These are phyloP conservation scores for Cyrtonyx montezumae DNA, from an alignment of 2,113 vertebrate genomes.

Conservation along the genomic window DNA sequence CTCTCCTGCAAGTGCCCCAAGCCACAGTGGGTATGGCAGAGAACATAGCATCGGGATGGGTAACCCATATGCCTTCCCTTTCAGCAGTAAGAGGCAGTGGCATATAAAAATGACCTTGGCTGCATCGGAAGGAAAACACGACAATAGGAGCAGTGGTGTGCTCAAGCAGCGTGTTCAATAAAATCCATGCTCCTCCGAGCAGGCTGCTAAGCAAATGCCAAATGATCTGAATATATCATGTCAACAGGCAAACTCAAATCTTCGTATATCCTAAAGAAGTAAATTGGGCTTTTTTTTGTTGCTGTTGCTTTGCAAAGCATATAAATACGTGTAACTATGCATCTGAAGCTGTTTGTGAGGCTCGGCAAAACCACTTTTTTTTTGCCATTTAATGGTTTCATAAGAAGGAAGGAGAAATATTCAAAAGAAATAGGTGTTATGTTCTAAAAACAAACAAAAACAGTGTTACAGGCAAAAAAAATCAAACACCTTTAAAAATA, in stretches of 20 bases:
- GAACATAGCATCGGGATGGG: not conserved
- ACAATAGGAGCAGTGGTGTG: not conserved
- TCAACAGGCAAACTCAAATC: not conserved
- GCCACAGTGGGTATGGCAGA: rapidly evolving
- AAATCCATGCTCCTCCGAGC: not conserved
- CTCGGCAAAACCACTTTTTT: not conserved
- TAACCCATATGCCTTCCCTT: not conserved
- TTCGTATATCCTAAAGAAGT: not conserved
- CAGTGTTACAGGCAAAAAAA: not conserved
- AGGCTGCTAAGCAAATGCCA: not conserved
- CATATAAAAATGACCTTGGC: not conserved
- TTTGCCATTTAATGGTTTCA: not conserved
- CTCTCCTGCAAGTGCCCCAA: slow-evolving; percentile 25
- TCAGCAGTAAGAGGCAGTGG: not conserved
- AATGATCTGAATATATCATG: not conserved
- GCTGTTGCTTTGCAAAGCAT: not conserved
- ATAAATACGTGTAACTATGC: rapidly evolving
- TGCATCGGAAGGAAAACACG: not conserved
- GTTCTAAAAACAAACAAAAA: not conserved
- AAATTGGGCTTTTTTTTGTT: not conserved
- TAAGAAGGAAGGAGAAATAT: not conserved
- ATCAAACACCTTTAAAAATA: not conserved
- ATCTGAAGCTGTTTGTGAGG: not conserved
- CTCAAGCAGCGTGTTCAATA: not conserved
- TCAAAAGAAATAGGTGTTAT: not conserved